Evolutionary conservation across 2,888 invertebrate species (phyloP), one percentile per base, ranked within the genome.

Genomic region (Argynnis bischoffii): DNA sequence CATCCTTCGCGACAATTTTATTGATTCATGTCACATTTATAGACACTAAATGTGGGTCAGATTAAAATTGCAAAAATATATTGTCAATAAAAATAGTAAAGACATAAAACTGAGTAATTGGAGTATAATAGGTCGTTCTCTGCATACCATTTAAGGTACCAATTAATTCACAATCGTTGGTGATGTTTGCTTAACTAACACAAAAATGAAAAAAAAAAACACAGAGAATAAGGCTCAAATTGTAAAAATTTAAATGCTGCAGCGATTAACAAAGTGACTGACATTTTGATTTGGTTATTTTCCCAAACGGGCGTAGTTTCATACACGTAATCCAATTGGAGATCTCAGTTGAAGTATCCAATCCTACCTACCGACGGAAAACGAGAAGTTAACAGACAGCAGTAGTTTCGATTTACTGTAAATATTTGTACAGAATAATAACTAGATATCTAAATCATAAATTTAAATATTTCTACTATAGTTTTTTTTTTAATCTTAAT

Each of bases 281-380:
- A 41, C 18, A 41, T 61, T 51, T 50, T 50, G 35, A 15, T 61
- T 35, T 51, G 50, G 35, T 26, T 31, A 5, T 14, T 51, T 31
- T 61, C 51, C 51, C 18, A 35, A 61, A 51, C 35, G 18, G 35
- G 11, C 5, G 48, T 26, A 26, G 21, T 41, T 8, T 61, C 41
- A 53, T n/a, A 21, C 16, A 14, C 53, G 11, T 51, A 61, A 61
- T 61, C 61, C 61, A 41, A 61, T 61, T 41, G 6, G 61, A 41
- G 16, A 61, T 61, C 50, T 53, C 50, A 18, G 18, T 35, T 61
- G 61, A 61, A 61, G 53, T 41, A n/a, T 51, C 6, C 53, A 61
- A 61, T 61, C 61, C 61, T 21, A 18, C 35, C 61, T 35, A 41
- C 35, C 11, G 41, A 51, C 35, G 35, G 8, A 15, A 16, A 14